Base-by-base conservation (phyloP, 1,140 invertebrate species). In the Hylaeus volcanicus region DNA sequence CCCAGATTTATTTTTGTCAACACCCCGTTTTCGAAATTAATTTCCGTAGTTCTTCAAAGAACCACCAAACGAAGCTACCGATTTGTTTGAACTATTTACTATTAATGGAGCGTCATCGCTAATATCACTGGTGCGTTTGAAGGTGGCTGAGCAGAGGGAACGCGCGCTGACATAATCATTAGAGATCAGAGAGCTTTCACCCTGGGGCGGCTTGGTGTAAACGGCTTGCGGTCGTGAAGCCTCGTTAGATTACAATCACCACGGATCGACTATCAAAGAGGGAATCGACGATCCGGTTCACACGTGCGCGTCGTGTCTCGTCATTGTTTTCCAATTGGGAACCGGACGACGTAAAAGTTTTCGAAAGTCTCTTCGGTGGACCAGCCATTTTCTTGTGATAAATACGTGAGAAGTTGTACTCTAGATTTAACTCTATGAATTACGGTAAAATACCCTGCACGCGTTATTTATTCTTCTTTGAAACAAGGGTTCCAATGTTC, bases 231-330 rank as follows among this genome's bases (percentile, higher is more conserved):
- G 73, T 66, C 53, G 69, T 48, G 58, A 60, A 37, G 65, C 37
- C 53, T 79, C 77, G 71, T 70, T 69, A 63, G 56, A 80, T 68
- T 73, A 61, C 69, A 73, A 15, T 53, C 8, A 51, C 64, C 15
- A 37, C 39, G 66, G 43, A 58, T 41, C 53, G 15, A 51, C 65
- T 41, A 60, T 63, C 58, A 64, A 76, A 69, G 45, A 68, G 71
- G 26, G 39, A 11, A 66, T 15, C 12, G 12, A 14, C 45, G 55
- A 9, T 45, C 6, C 56, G 12, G 45, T 68, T 68, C 65, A 14
- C 45, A n/a, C 45, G 26, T 68, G 48, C 26, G 11, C 9, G 8
- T 51, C 58, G 26, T 60, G 9, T 8, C n/a, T 15, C 58, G 12
- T 45, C 45, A 68, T n/a, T 68, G 45, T 53, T 68, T 68, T 45